These are phyloP conservation scores for Peromyscus polionotus DNA, from an alignment of 2,113 vertebrate genomes.

Conservation along the genomic window DNA sequence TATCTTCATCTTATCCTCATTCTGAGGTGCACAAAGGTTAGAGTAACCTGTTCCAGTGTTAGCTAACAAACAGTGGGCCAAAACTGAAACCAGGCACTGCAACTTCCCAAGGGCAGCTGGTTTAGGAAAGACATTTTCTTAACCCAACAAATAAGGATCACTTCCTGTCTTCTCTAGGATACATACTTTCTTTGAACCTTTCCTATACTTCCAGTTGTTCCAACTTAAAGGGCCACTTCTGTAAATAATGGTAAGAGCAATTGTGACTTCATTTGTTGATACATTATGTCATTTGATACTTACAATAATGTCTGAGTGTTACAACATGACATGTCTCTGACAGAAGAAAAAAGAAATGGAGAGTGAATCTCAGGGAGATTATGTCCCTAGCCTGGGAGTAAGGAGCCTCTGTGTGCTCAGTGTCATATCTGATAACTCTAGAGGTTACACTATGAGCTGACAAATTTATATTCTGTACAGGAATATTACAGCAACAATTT, in stretches of 20 bases:
- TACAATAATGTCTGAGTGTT: constrained; percentile 25
- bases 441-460: background rate
- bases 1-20: background rate
- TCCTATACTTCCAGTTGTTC: background rate
- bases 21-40: background rate
- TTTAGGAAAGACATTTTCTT: constrained; percentile 46
- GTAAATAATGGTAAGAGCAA: background rate
- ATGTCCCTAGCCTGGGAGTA: background rate
- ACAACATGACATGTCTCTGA: constrained; percentile 2
- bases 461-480: no score
- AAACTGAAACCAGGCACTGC: constrained; percentile 24
- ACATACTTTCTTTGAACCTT: constrained; percentile 12
- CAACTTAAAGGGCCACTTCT: constrained; percentile 44
- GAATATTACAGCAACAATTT: background rate
- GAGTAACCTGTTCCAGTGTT: background rate
- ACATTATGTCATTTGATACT: background rate
- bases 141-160: constrained; percentile 40
- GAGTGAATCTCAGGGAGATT: background rate
- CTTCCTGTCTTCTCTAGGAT: constrained; percentile 36
- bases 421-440: background rate
- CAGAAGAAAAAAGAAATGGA: background rate
- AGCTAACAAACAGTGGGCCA: constrained; percentile 11
- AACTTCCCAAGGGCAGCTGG: background rate
- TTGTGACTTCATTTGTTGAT: constrained; percentile 55
- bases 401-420: background rate